These are phyloP conservation scores for Xestia c-nigrum DNA, from an alignment of 2,888 invertebrate species.

Conservation along the genomic window DNA sequence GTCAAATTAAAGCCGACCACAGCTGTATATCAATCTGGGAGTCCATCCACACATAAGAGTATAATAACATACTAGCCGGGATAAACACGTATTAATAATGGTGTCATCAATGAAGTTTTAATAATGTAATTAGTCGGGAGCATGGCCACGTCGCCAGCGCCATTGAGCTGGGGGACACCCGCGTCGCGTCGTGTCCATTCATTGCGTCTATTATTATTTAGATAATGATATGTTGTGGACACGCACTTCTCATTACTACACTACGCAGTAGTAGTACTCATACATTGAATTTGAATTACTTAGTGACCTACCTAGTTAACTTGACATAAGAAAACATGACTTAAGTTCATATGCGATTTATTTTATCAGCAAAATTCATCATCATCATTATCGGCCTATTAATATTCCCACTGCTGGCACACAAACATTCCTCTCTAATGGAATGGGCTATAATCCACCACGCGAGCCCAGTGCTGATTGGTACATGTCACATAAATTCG, in stretches of 20 bases:
- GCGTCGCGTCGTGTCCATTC: constrained; percentile 57
- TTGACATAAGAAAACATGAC: not conserved
- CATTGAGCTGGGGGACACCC: constrained; percentile 39
- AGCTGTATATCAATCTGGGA: constrained; percentile 22
- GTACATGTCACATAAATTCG: too few relatives aligned
- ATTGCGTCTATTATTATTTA: constrained; percentile 58
- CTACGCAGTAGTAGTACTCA: constrained; percentile 45
- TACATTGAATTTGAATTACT: constrained; percentile 54
- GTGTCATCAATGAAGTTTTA: constrained; percentile 57
- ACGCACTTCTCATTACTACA: constrained; percentile 59
- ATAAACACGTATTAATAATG: constrained; percentile 46
- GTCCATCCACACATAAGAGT: not conserved
- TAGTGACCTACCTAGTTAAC: constrained; percentile 6
- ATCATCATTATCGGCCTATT: too few relatives aligned
- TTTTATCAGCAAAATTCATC: too few relatives aligned
- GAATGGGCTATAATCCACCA: too few relatives aligned
- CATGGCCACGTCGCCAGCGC: constrained; percentile 11
- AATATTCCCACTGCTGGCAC: too few relatives aligned
- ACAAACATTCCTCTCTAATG: too few relatives aligned
- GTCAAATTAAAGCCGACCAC: constrained; percentile 33
- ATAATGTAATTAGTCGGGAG: constrained; percentile 58
- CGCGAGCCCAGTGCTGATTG: too few relatives aligned
- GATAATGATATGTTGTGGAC: constrained; percentile 62
- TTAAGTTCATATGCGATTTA: too few relatives aligned
- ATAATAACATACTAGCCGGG: constrained; percentile 16